A percentile compares a stretch with the other conserved stretches of the same genome.
Evolutionary conservation across 2,797 vertebrate genomes (phyloP).

Genomic region (Philypnodon macrostomus): DNA sequence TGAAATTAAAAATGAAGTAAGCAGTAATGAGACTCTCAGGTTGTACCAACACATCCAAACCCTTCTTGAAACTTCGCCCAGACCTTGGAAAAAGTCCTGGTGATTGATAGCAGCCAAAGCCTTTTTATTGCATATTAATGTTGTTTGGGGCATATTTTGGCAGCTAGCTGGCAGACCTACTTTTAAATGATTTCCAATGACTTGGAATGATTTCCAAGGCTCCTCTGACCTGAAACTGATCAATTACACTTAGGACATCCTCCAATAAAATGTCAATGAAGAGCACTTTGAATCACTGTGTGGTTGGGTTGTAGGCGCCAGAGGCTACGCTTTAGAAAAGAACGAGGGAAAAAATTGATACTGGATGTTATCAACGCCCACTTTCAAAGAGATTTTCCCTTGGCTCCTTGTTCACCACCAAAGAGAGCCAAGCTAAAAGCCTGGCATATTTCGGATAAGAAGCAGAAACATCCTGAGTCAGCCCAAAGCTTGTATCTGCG

Average conservation of each 20-base stretch:
- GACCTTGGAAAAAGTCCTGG: not conserved
- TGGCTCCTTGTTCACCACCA: not conserved
- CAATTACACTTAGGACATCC: conserved; percentile 23
- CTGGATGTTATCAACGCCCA: conserved; percentile 18
- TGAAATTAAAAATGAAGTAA: not conserved
- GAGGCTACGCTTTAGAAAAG: not conserved
- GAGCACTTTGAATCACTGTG: conserved; percentile 11
- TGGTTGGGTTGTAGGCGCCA: conserved; percentile 1
- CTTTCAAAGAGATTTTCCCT: conserved; percentile 3
- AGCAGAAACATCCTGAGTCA: conserved; percentile 17
- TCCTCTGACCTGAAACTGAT: conserved; percentile 31
- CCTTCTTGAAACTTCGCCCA: not conserved
- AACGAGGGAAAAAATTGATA: not conserved
- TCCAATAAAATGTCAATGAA: conserved; percentile 23
- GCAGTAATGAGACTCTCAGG: not conserved
- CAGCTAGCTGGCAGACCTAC: conserved; percentile 22
- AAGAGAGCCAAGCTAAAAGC: conserved; percentile 13
- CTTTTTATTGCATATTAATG: conserved; percentile 13
- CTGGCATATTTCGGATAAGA: conserved; percentile 9
- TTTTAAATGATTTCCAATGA: conserved; percentile 25
- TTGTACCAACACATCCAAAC: conserved; percentile 1
- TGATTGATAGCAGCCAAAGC: not conserved
- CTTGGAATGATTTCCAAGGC: conserved; percentile 33
- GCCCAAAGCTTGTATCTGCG: conserved; percentile 10
- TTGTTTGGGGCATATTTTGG: conserved; percentile 22